Evolutionary conservation across 2,113 vertebrate species (phyloP).

Genomic region (Polyodon spathula): DNA sequence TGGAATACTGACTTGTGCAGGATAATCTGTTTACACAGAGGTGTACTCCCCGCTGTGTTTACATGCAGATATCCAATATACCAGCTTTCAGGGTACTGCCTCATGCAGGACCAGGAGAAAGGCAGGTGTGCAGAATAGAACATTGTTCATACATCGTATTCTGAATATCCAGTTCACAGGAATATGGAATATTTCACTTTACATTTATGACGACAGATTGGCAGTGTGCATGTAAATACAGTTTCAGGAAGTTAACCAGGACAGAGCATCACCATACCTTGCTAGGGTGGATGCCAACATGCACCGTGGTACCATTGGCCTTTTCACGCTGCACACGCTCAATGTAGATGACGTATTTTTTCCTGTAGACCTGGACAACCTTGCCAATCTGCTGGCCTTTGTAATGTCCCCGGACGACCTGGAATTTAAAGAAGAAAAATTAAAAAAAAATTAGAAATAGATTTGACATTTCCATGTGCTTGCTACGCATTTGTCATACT

Average conservation of each 20-base stretch:
- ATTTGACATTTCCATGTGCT: no score
- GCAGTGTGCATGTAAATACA: fast-evolving
- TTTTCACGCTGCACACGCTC: conserved; percentile 87
- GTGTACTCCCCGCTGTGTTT: no score
- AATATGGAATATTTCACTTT: neutral
- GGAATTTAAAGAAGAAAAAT: neutral
- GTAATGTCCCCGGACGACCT: conserved; percentile 87
- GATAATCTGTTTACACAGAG: no score
- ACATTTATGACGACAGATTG: fast-evolving
- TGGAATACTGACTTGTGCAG: no score
- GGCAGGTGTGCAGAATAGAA: no score
- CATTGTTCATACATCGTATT: no score
- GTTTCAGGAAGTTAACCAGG: fast-evolving
- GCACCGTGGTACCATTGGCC: conserved; percentile 84
- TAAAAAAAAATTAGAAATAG: neutral
- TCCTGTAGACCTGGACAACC: conserved; percentile 88
- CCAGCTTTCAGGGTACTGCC: no score
- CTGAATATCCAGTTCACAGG: no score
- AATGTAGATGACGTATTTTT: conserved; percentile 88
- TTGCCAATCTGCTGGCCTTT: conserved; percentile 93
- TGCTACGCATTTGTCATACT: no score
- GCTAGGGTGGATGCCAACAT: conserved; percentile 87
- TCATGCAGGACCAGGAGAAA: no score
- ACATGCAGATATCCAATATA: no score
- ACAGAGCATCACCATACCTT: conserved; percentile 52